phyloP scores from a whole-genome alignment of 2,797 vertebrate species.

The Chaetophractus vellerosus region DNA sequence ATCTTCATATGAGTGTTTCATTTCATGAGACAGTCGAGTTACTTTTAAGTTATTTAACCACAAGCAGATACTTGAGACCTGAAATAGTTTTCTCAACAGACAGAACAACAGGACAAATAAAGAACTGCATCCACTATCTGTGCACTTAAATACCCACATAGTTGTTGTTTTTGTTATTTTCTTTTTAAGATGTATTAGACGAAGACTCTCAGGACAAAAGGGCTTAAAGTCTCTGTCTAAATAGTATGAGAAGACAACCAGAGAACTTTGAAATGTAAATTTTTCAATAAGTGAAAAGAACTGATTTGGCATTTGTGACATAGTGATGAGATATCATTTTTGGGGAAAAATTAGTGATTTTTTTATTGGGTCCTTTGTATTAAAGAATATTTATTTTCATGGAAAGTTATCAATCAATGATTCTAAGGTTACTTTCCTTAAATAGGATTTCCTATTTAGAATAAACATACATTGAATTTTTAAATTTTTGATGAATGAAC shows the following conservation, averaged over 20 bases:
- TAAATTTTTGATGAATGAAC: background rate
- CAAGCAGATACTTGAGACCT: background rate
- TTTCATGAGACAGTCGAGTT: slow-evolving; percentile 47
- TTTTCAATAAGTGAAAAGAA: background rate
- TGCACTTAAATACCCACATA: background rate
- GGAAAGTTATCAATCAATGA: background rate
- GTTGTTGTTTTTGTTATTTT: background rate
- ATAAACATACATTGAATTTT: background rate
- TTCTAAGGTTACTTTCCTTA: background rate
- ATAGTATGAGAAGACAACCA: slow-evolving; percentile 58
- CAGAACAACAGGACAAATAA: slow-evolving; percentile 14
- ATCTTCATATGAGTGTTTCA: slow-evolving; percentile 47
- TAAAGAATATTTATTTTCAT: background rate
- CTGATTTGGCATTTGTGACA: background rate
- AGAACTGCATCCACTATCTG: background rate
- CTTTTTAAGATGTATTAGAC: slow-evolving; percentile 39
- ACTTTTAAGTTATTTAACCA: slow-evolving; percentile 42
- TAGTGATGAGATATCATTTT: background rate
- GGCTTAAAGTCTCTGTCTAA: slow-evolving; percentile 32
- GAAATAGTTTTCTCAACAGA: slow-evolving; percentile 25
- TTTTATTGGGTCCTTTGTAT: background rate
- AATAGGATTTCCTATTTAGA: slow-evolving; percentile 12
- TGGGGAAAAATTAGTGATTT: background rate
- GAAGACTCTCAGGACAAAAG: background rate
- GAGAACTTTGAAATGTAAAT: background rate